Evolutionary conservation across 1,140 invertebrate species (phyloP), one percentile per base, ranked within the genome.

Genomic region (Pseudomyrmex pallidus): DNA sequence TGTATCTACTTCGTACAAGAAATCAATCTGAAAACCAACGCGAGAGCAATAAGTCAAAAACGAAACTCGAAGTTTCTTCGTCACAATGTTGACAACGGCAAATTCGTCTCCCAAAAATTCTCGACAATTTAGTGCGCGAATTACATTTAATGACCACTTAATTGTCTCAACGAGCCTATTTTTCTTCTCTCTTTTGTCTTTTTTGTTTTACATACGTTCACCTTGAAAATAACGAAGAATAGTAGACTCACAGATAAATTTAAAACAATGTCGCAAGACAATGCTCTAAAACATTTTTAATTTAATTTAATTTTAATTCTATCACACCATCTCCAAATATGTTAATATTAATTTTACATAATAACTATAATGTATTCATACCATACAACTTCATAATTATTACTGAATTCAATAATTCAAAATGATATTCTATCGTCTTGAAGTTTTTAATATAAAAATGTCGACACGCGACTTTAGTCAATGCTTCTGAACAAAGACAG

Each of bases 141-240:
- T 86, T 86, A 83, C 78, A 61, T 9, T 74, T 78, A 82, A 85
- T 78, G 73, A 85, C 68, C 46, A 80, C 74, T 89, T 86, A 64
- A 89, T 86, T 89, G 87, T 77, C 87, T 77, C 62, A 89, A 89
- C 67, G 74, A 89, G 87, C 70, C 62, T 54, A 15, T 57, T 64
- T 46, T 44, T 46, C 67, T 54, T 48, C 61, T 61, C 22, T 54
- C 20, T 66, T 54, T n/a, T 52, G n/a, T 56, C 50, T 46, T 74
- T 67, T 13, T 57, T 76, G 56, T 82, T 52, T 35, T 52, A 8
- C n/a, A 50, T 17, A 15, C 25, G 17, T 13, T 88, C 64, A 82
- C 50, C 25, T 74, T 61, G 22, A 72, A 84, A 50, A 35, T 2
- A 46, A 50, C 25, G 2, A 62, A 70, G 68, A 10, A 82, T 59